Conservation (phyloP, 1,140 invertebrate species). For the Centruroides vittatus region DNA sequence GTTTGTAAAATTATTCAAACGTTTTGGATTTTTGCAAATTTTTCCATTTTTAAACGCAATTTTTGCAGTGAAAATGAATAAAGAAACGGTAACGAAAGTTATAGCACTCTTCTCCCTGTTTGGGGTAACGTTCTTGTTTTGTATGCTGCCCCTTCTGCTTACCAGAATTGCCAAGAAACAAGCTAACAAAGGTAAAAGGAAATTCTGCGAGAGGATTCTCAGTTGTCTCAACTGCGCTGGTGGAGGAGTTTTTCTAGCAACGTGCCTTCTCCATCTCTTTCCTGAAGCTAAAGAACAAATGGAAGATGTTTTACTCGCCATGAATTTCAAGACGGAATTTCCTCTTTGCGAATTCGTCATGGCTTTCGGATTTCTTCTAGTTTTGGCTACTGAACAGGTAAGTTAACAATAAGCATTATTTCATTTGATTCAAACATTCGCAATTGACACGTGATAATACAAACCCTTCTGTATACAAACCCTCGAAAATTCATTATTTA, state of each 20-base stretch:
- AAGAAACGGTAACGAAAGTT: conserved; percentile 18
- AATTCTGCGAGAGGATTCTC: conserved; percentile 17
- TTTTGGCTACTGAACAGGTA: conserved; percentile 41
- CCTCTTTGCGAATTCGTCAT: conserved; percentile 42
- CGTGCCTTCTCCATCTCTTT: conserved; percentile 63
- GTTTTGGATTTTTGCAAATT: too few relatives aligned
- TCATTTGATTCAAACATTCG: too few relatives aligned
- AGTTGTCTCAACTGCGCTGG: conserved; percentile 46
- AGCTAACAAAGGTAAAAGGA: background rate
- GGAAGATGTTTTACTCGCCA: conserved; percentile 2
- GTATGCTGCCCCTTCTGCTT: conserved; percentile 28
- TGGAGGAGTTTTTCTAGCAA: conserved; percentile 67
- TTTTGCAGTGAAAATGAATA: too few relatives aligned
- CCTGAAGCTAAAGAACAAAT: conserved; percentile 54
- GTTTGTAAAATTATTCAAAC: too few relatives aligned
- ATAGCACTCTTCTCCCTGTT: conserved; percentile 26
- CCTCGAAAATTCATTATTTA: too few relatives aligned
- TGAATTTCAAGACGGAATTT: conserved; percentile 28
- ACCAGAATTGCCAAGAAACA: conserved; percentile 13
- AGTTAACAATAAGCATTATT: background rate
- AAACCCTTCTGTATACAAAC: too few relatives aligned
- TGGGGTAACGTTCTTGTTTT: conserved; percentile 26
- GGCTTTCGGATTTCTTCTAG: conserved; percentile 39
- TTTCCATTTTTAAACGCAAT: too few relatives aligned
- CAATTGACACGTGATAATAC: too few relatives aligned